Percentiles rank a stretch among this genome's conserved stretches.
Conservation (phyloP, 1,140 invertebrate species). For the Heliconius congener region DNA sequence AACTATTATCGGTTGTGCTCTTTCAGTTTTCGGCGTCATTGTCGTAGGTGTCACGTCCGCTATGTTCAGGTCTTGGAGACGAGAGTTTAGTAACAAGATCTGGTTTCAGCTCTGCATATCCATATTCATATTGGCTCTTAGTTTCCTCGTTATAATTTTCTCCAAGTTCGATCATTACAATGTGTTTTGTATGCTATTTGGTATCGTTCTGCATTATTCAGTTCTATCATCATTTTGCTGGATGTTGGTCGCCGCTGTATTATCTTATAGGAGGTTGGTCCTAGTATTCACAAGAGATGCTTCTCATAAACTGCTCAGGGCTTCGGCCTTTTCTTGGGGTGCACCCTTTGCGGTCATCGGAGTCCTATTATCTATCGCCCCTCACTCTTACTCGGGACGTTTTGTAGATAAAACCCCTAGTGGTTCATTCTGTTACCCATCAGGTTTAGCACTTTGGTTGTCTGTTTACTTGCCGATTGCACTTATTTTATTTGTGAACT, state of each 20-base stretch:
- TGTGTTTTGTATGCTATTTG: constrained; percentile 67
- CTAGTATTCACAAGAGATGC: constrained; percentile 72
- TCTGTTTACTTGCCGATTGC: constrained; percentile 74
- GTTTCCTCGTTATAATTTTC: constrained; percentile 67
- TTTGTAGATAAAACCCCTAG: constrained; percentile 61
- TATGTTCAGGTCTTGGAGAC: constrained; percentile 75
- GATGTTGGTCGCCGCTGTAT: constrained; percentile 79
- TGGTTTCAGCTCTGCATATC: constrained; percentile 77
- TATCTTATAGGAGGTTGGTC: constrained; percentile 77
- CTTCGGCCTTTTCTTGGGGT: constrained; percentile 75
- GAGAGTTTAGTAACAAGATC: constrained; percentile 79
- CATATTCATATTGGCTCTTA: constrained; percentile 63
- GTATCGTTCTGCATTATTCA: constrained; percentile 74
- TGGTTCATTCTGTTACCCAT: constrained; percentile 75
- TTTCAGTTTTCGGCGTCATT: constrained; percentile 73
- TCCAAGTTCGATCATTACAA: constrained; percentile 57
- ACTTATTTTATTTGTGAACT: constrained; percentile 74
- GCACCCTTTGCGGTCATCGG: constrained; percentile 67
- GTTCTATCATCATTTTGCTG: constrained; percentile 78
- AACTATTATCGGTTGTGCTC: constrained; percentile 69
- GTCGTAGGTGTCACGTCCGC: constrained; percentile 73
- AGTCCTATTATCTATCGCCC: constrained; percentile 65
- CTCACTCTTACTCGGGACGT: constrained; percentile 63
- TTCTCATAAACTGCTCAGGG: constrained; percentile 76
- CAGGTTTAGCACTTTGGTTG: constrained; percentile 72